Conservation (phyloP, 30 jellyfish, hydroid and myxozoan species). For the Mastigias papua region DNA sequence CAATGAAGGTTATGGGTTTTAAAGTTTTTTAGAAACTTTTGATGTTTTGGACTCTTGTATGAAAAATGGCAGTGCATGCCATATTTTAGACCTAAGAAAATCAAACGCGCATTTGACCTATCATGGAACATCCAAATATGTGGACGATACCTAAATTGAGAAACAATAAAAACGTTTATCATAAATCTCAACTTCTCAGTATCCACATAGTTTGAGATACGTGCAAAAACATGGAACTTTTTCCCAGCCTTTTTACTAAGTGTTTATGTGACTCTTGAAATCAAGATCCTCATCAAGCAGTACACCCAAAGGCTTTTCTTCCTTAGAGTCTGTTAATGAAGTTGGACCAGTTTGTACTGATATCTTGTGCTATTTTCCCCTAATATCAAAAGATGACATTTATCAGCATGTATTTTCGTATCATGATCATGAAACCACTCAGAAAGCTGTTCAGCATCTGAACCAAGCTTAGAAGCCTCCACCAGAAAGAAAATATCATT, state of each 20-base stretch:
- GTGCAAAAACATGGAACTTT: slow-evolving; percentile 30
- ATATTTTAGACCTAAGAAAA: neutral
- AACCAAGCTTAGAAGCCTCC: neutral
- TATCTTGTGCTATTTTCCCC: slow-evolving; percentile 18
- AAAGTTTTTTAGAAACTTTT: neutral
- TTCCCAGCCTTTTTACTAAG: slow-evolving; percentile 21
- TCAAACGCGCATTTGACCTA: neutral
- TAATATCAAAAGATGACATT: slow-evolving; percentile 26
- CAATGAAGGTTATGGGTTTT: neutral
- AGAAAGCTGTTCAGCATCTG: slow-evolving; percentile 27
- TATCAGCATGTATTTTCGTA: slow-evolving; percentile 14
- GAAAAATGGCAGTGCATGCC: neutral
- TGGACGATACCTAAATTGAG: slow-evolving; percentile 40
- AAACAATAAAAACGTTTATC: slow-evolving; percentile 7
- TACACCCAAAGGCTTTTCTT: slow-evolving; percentile 18
- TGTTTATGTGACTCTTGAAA: slow-evolving; percentile 10
- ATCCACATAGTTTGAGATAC: slow-evolving; percentile 24
- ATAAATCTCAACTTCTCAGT: slow-evolving; percentile 22
- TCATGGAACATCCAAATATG: slow-evolving; percentile 26
- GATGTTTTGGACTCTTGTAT: neutral
- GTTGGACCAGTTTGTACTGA: slow-evolving; percentile 17
- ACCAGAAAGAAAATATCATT: slow-evolving; percentile 16
- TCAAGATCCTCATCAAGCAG: slow-evolving; percentile 17
- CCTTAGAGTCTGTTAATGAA: neutral
- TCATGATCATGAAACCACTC: slow-evolving; percentile 20